Conservation (phyloP, 1,140 invertebrate genomes). For the Drosophila melanica region DNA sequence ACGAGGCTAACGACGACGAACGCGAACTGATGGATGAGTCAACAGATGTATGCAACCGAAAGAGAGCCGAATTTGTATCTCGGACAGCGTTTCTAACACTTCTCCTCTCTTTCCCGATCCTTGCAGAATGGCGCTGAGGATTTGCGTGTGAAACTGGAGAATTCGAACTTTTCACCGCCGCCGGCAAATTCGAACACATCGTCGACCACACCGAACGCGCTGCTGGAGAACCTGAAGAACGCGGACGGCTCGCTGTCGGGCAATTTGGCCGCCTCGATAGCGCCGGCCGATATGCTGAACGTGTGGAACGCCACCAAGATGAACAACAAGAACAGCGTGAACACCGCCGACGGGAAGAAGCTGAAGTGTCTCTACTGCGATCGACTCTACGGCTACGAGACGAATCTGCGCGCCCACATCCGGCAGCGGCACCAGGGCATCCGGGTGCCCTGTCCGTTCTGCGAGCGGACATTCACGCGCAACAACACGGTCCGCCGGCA, state of each 20-base stretch:
- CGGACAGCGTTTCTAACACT: neutral
- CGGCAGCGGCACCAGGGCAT: constrained; percentile 95
- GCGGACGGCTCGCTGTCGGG: constrained; percentile 81
- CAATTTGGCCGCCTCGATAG: constrained; percentile 79
- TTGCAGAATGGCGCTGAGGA: constrained; percentile 84
- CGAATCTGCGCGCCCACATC: constrained; percentile 95
- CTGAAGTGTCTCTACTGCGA: constrained; percentile 96
- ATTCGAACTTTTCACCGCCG: constrained; percentile 85
- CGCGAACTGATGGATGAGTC: constrained; percentile 80
- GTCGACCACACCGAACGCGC: constrained; percentile 85
- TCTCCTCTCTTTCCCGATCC: neutral
- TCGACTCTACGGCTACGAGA: constrained; percentile 96
- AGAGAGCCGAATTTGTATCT: neutral
- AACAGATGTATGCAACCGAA: constrained; percentile 67
- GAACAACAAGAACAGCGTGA: constrained; percentile 84
- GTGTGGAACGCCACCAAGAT: constrained; percentile 84
- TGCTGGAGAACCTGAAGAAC: constrained; percentile 85
- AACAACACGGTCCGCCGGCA: constrained; percentile 95
- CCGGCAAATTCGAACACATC: constrained; percentile 84
- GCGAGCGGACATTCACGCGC: constrained; percentile 94
- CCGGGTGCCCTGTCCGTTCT: constrained; percentile 93
- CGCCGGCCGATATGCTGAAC: constrained; percentile 83
- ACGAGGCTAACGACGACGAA: constrained; percentile 80
- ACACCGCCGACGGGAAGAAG: constrained; percentile 88
- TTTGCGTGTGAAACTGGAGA: constrained; percentile 86